A percentile compares a stretch with the other conserved stretches of the same genome.
Conservation (phyloP, 1,140 invertebrate genomes). For the Choristoneura fumiferana region DNA sequence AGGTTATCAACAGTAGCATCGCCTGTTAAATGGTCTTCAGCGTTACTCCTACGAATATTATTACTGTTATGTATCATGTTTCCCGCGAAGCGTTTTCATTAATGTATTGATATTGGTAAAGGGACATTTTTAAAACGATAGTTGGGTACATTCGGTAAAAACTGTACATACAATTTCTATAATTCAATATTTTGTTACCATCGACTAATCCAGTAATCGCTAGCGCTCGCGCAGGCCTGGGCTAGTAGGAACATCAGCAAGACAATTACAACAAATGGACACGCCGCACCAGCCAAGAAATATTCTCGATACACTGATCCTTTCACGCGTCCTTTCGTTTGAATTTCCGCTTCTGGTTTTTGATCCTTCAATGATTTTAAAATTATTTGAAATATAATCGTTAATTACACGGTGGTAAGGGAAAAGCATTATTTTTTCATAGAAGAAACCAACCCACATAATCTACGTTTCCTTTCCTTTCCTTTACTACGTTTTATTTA, state of each 20-base stretch:
- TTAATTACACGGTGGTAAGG: too few species aligned
- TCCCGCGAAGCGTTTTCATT: too few species aligned
- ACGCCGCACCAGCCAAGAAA: constrained; percentile 83
- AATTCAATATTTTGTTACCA: constrained; percentile 78
- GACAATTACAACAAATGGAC: constrained; percentile 79
- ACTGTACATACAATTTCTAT: too few species aligned
- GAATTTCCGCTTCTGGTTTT: constrained; percentile 54
- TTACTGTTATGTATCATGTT: too few species aligned
- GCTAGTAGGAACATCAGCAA: constrained; percentile 82
- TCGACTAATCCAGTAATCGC: constrained; percentile 88
- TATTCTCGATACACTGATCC: constrained; percentile 84
- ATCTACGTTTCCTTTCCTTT: too few species aligned
- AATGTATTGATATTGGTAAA: too few species aligned
- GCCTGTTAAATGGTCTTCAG: constrained; percentile 61
- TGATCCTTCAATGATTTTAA: constrained; percentile 46
- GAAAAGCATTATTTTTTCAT: constrained; percentile 9
- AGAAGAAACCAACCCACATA: too few species aligned
- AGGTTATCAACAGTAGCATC: constrained; percentile 55
- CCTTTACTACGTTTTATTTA: too few species aligned
- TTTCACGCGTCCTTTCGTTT: constrained; percentile 60
- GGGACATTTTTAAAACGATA: too few species aligned
- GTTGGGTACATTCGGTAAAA: too few species aligned
- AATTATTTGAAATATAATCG: too few species aligned
- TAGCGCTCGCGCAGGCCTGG: constrained; percentile 84
- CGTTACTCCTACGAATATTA: constrained; percentile 48